Evolutionary conservation across 2,113 vertebrate genomes (phyloP), one percentile per base, ranked within the genome.

Genomic region (Dipodomys stephensi): DNA sequence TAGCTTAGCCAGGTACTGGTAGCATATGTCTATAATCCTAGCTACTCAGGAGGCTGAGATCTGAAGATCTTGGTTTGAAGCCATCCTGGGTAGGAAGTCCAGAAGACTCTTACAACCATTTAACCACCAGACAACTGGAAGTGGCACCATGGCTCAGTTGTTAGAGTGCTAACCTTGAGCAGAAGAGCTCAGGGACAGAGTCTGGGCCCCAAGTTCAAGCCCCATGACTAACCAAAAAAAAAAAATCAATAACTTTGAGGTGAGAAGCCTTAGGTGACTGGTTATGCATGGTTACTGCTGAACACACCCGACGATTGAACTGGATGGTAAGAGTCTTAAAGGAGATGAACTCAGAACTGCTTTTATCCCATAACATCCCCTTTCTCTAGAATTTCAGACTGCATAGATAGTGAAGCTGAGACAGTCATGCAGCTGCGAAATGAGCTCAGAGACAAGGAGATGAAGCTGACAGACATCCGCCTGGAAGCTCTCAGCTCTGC

Each of bases 401-500:
- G 99, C 97, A 96, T 99, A 39, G 99, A 99, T 79, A 98, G 98
- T 0, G 99, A 99, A 96, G 99, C 99, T 0, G 99, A 99, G 97
- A 99, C 98, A 0, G 99, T 99, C 94, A 99, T 99, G 99, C 99
- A 99, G 98, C 97, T 99, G 68, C 98, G 99, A 1, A 99, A 99
- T 0, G 99, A 99, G 97, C 98, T 99, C 65, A 97, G 99, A 60
- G 99, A 99, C 97, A 99, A 99, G 98, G 99, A 99, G 98, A 99
- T 99, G 99, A 99, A 99, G 95, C 96, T 99, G 97, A 99, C 99
- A 0, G 99, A 99, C 78, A 99, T 99, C 85, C 99, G 99, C 18
- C 98, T 99, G n/a, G 99, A 99, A 90, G 99, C 99, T 0, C 98
- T 99, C 4, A 99, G 99, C 98, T 99, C 99, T 0, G 99, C 99